Evolutionary conservation across 2,888 invertebrate genomes (phyloP), one percentile per base, ranked within the genome.

Genomic region (Dicroscelio sp.): DNA sequence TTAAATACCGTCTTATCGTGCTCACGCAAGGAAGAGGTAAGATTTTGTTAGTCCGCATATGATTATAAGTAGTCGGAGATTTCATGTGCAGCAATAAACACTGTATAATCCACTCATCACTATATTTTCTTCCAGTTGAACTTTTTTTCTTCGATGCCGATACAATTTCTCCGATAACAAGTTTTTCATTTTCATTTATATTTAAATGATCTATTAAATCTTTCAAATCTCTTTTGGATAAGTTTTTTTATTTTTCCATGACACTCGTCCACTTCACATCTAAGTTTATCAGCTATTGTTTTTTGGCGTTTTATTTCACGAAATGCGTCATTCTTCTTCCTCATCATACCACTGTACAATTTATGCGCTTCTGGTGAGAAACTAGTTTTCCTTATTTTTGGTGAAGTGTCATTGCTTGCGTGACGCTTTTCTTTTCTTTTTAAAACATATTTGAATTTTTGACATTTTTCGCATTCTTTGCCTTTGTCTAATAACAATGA

Each of bases 1-100:
- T 8, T 12, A 43, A 60, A 60, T 71, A 83, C 83, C 83, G 38
- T 73, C 73, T 83, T 43, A 83, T 83, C 2, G 73, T 73, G 33
- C 73, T 63, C 3, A n/a, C 63, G 25, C 73, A 60, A 43, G 71
- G 83, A 60, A 83, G 52, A 35, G 83, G 83, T 48, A 83, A 63
- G 60, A 83, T 83, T 83, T 83, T 83, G 31, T 82, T 82, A 43
- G 0, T n/a, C 0, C 63, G 71, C 60, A 83, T 82, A 27, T 69
- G 69, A 69, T 80, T 55, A 48, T 71, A 86, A 0, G 86, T 63
- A 30, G 80, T 52, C 10, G 75, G 86, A 30, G 86, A 87, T 38
- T 79, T 87, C 80, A 87, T 80, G 48, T 87, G 80, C 12, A 87
- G 35, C 5, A 87, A 5, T 31, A 87, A 80, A 43, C 86, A 80